A percentile compares a stretch with the other conserved stretches of the same genome.
phyloP scores from a whole-genome alignment of 1,140 invertebrate genomes.

The Trissolcus basalis region DNA sequence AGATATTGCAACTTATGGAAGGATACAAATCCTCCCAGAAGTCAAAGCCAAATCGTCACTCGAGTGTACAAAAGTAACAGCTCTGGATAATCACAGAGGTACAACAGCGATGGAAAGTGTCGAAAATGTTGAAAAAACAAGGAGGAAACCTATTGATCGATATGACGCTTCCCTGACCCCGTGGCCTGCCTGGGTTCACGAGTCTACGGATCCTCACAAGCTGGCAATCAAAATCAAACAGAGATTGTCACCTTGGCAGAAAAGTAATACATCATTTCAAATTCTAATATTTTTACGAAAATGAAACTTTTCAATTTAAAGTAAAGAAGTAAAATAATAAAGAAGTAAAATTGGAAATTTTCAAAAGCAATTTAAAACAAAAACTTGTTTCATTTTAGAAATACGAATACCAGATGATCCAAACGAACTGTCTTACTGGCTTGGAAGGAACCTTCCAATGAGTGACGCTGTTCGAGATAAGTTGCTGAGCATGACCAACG shows the following conservation, averaged over 20 bases:
- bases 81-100: constrained; percentile 39
- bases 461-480: constrained; percentile 30
- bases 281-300: neutral
- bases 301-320: constrained; percentile 1
- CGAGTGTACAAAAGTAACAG: constrained; percentile 23
- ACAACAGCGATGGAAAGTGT: neutral
- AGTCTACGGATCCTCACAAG: constrained; percentile 33
- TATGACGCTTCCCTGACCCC: constrained; percentile 42
- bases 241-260: constrained; percentile 38
- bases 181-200: constrained; percentile 53
- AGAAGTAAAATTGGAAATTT: too few relatives aligned
- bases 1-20: constrained; percentile 27
- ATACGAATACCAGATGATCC: constrained; percentile 50
- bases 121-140: constrained; percentile 10
- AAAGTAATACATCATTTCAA: constrained; percentile 24
- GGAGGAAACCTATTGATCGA: constrained; percentile 18
- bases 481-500: constrained; percentile 47
- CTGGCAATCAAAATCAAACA: constrained; percentile 32
- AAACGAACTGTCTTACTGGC: constrained; percentile 51
- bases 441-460: constrained; percentile 51
- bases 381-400: constrained; percentile 21
- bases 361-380: neutral
- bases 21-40: constrained; percentile 46
- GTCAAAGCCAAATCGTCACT: constrained; percentile 36
- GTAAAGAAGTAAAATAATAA: neutral